Evolutionary conservation across 1,140 invertebrate species (phyloP), one percentile per base, ranked within the genome.

Genomic region (Olivierus martensii): DNA sequence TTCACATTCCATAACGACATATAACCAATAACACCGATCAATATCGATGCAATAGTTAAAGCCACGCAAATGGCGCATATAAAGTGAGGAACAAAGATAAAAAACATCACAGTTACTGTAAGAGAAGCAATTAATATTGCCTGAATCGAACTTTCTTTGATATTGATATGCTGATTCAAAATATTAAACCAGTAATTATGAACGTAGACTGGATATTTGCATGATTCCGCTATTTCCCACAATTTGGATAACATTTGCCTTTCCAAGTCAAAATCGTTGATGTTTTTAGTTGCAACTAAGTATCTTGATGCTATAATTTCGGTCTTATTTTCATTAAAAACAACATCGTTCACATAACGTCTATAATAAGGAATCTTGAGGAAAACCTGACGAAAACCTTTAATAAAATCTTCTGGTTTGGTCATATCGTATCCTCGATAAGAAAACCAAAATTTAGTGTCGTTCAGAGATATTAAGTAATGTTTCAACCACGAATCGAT

Each of bases 1-100:
- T 88, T 92, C 0, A 97, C 87, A 58, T 82, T 80, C 90, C 92
- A 96, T 2, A 94, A 71, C 0, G 88, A 81, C 86, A 98, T 93
- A 70, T 94, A 95, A 1, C 92, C 93, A 3, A 92, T 83, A 0
- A 97, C 89, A 14, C 92, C 92, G 6, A 85, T 69, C 67, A 95
- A 89, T 53, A 98, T 95, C 2, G 88, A 94, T 17, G 94, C 78
- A 38, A 98, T 93, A 56, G 88, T 90, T 55, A 94, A 83, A 2
- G 88, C 89, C 0, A 97, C 89, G 85, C 91, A 95, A 3, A 96
- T 67, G 0, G 88, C 88, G 65, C 92, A 93, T 3, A 92, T 67
- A 11, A 92, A 77, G 63, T 94, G 93, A 0, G 93, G 93, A 38
- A 98, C 94, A 66, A 96, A 96, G 46, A 97, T 79, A 59, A 94